Base-by-base conservation (phyloP, 1,140 invertebrate species). In the Mya arenaria region DNA sequence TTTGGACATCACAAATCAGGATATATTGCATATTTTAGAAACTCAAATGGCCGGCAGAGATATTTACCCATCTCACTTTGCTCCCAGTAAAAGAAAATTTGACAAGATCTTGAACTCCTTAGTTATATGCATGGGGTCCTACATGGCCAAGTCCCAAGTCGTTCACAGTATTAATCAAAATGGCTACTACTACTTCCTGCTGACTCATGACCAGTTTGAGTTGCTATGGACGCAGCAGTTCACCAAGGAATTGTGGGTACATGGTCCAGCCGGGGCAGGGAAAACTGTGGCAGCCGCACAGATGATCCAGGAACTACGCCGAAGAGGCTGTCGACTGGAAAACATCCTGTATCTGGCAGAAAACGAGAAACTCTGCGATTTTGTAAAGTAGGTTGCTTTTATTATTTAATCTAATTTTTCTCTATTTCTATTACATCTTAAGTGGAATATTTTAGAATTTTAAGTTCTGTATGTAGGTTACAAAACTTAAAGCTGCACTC, bases 151-250 rank as follows among this genome's bases (percentile, higher is more conserved):
- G 78, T 77, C 84, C 82, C 63, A 73, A 79, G 28, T 52, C 25
- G 37, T 34, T 34, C 65, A 83, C 4, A n/a, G 48, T 44, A 60
- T 71, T 5, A 83, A 75, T 32, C 65, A 77, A 56, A 84, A 63
- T 83, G 72, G 79, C 56, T 44, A 72, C 48, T 88, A 87, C 37
- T 85, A 86, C 39, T 88, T 88, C 62, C 56, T 89, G 62, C 69
- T 89, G 77, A 89, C 89, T n/a, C 87, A 86, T 75, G 89, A 89
- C 56, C 89, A 90, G 87, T 87, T 90, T 83, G 85, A 90, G 48
- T 62, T 90, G 83, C 72, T 90, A 63, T 88, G 86, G 85, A 87
- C 74, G 0, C 86, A 85, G 36, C 89, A 90, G 68, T 89, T 87
- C 78, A 87, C 85, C 55, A 87, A 80, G 69, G 88, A 90, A 79